A percentile compares a stretch with the other conserved stretches of the same genome.
These are phyloP conservation scores for Protobothrops mucrosquamatus DNA, from an alignment of 2,113 vertebrate genomes.

Conservation along the genomic window DNA sequence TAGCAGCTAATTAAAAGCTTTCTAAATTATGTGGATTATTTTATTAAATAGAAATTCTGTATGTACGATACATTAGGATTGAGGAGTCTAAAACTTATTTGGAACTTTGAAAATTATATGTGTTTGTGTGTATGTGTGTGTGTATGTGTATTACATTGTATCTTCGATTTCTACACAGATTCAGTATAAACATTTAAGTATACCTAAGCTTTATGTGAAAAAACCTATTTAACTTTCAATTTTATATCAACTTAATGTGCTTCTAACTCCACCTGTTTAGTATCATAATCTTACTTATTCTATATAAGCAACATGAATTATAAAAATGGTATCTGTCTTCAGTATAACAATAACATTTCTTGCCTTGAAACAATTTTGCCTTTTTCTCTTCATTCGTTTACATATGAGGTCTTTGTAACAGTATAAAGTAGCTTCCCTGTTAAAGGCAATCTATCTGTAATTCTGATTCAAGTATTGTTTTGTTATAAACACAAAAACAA, in stretches of 20 bases:
- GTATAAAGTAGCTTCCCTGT: neutral
- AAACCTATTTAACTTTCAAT: constrained; percentile 43
- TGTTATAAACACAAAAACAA: neutral
- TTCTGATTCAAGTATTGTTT: constrained; percentile 12
- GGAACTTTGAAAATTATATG: constrained; percentile 4
- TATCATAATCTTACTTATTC: constrained; percentile 48
- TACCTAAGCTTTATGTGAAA: constrained; percentile 33
- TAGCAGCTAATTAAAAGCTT: constrained; percentile 17
- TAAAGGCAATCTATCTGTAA: constrained; percentile 5
- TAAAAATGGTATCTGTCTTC: constrained; percentile 38
- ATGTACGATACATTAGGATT: neutral
- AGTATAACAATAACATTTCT: constrained; percentile 36
- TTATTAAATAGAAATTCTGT: neutral
- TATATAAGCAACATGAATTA: constrained; percentile 37
- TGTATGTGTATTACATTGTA: neutral
- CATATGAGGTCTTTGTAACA: neutral
- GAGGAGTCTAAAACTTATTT: neutral
- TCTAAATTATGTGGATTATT: constrained; percentile 31
- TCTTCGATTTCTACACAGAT: neutral
- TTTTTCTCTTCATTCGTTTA: constrained; percentile 22
- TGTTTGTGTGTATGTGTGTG: accelerated
- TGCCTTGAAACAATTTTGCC: constrained; percentile 22
- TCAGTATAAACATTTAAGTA: neutral
- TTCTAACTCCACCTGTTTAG: constrained; percentile 53
- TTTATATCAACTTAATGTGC: constrained; percentile 27